Base-by-base conservation (phyloP, 2,888 invertebrate genomes). In the Melinaea marsaeus region DNA sequence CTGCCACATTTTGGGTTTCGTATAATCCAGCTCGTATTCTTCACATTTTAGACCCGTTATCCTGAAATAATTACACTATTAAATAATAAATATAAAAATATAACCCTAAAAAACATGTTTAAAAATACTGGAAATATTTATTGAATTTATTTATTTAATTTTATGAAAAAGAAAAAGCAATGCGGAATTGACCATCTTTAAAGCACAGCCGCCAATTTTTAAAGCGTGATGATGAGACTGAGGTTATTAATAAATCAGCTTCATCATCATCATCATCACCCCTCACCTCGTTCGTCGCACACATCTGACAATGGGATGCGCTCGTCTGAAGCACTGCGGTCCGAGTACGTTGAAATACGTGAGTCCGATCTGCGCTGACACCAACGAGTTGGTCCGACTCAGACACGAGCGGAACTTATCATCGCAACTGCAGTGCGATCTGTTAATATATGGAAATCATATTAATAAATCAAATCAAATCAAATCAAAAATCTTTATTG, bases 331-430 rank as follows among this genome's bases (percentile, higher is more conserved):
- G 81, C 95, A 96, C 78, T 94, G 93, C 0, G 94, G 94, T 0
- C 93, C 92, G 51, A 95, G 84, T 68, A 95, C 87, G 74, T 94
- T 94, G 86, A 96, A 96, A 84, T 94, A 96, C 0, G 94, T 93
- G 37, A 92, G 85, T 0, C 94, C 95, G 55, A 95, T 92, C 78
- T 93, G 92, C 0, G 85, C 84, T 0, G 93, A 90, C 2, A 93
- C 83, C 62, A 92, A 67, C 0, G 91, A 91, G 69, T 86, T 87
- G 57, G 91, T 93, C 59, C 89, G 83, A 64, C 92, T 92, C 61
- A 96, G 89, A 72, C 95, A 96, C 0, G 90, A 80, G 32, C 94
- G 92, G 82, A 96, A 95, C 71, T 88, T 86, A 0, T 83, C 75
- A 80, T 95, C 95, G 72, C 95, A 95, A 58, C 91, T 88, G 80